Evolutionary conservation across 23 tunicate species (phyloP).

Genomic region (Oikopleura albicans): DNA sequence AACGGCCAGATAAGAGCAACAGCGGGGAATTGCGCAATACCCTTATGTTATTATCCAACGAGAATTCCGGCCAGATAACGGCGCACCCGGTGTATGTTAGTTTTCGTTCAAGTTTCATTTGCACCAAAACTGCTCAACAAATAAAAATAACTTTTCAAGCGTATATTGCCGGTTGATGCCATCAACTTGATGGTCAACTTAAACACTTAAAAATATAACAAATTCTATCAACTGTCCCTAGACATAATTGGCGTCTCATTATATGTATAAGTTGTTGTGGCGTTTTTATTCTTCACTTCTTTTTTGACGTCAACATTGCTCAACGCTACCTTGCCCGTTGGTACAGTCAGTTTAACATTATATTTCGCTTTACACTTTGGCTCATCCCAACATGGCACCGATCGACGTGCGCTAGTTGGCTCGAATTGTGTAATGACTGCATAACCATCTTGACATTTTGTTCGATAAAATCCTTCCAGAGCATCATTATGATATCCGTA

Average conservation of each 20-base stretch:
- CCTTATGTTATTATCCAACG: too few species aligned
- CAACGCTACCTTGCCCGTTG: constrained; percentile 49
- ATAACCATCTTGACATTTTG: not conserved
- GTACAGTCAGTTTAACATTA: constrained; percentile 60
- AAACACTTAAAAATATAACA: too few species aligned
- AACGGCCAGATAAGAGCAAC: too few species aligned
- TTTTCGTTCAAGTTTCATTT: too few species aligned
- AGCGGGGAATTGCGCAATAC: too few species aligned
- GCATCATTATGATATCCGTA: not conserved
- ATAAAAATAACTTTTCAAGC: too few species aligned
- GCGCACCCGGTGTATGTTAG: too few species aligned
- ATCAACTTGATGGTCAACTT: too few species aligned
- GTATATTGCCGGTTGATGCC: too few species aligned
- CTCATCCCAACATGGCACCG: constrained; percentile 97
- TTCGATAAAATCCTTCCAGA: not conserved
- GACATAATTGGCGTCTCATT: constrained; percentile 84
- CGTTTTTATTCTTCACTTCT: constrained; percentile 29
- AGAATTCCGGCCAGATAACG: too few species aligned
- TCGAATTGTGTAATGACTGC: constrained; percentile 37
- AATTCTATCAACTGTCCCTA: too few species aligned
- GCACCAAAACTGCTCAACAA: too few species aligned
- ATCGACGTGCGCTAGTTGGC: constrained; percentile 62
- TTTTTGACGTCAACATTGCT: constrained; percentile 66
- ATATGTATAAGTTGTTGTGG: constrained; percentile 25
- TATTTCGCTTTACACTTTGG: constrained; percentile 75